These are phyloP conservation scores for Drosophila nigricruria DNA, from an alignment of 2,888 invertebrate species.

Conservation along the genomic window DNA sequence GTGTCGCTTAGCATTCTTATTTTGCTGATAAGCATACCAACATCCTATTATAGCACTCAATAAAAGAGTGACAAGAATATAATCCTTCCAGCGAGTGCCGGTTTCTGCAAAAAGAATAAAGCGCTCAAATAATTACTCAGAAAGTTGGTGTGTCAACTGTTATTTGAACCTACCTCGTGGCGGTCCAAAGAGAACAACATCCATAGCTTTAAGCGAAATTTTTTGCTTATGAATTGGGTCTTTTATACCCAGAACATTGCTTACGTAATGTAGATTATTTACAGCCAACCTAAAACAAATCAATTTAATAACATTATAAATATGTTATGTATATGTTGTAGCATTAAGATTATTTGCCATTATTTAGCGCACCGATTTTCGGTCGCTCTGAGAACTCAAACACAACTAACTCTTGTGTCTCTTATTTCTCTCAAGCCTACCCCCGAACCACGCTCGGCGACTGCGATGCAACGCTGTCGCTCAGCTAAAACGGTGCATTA, in stretches of 20 bases:
- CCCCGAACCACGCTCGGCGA: too few species aligned
- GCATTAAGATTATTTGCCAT: too few species aligned
- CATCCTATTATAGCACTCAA: constrained; percentile 94
- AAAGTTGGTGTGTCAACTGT: neutral
- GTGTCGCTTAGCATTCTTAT: constrained; percentile 94
- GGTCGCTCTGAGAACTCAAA: too few species aligned
- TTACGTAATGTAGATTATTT: constrained; percentile 96
- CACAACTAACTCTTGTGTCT: too few species aligned
- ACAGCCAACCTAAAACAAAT: constrained; percentile 92
- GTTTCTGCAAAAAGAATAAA: constrained; percentile 86
- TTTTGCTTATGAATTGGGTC: constrained; percentile 99
- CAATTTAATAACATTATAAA: neutral
- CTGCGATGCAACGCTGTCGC: too few species aligned
- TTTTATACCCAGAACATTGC: constrained; percentile 95
- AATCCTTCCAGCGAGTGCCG: constrained; percentile 94
- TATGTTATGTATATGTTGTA: neutral
- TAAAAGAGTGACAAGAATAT: constrained; percentile 93
- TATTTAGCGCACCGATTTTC: too few species aligned
- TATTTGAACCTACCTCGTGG: constrained; percentile 92
- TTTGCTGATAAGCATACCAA: constrained; percentile 96
- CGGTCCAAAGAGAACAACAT: constrained; percentile 98
- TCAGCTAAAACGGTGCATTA: too few species aligned
- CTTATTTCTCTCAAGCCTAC: too few species aligned
- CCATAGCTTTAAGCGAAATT: constrained; percentile 98
- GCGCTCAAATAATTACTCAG: neutral